phyloP scores from a whole-genome alignment of 2,113 vertebrate species.

The Melanerpes aurifrons region DNA sequence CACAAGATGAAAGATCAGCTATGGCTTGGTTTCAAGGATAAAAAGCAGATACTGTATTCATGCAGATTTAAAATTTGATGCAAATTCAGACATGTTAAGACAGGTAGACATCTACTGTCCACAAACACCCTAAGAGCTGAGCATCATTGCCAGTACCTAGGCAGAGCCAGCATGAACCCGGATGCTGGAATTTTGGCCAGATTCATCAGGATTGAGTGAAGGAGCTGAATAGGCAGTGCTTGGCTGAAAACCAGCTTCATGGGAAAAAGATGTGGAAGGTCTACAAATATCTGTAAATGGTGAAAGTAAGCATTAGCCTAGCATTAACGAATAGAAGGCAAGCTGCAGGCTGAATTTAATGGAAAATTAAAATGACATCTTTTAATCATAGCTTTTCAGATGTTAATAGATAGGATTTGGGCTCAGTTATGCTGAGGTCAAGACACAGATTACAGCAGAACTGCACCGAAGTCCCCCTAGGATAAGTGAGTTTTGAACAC shows the following conservation, averaged over 20 bases:
- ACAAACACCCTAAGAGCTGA: neutral
- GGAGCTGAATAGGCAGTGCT: neutral
- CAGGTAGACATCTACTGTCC: neutral
- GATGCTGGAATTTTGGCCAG: slow-evolving; percentile 12
- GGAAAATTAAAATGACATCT: neutral
- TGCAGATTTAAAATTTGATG: neutral
- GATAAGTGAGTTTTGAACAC: neutral
- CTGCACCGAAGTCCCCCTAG: neutral
- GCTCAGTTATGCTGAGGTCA: neutral
- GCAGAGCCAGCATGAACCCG: slow-evolving; percentile 4
- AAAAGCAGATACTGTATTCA: neutral
- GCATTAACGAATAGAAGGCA: neutral
- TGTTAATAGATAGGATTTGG: neutral
- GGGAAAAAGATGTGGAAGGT: neutral
- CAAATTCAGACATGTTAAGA: slow-evolving; percentile 13
- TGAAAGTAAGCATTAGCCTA: neutral
- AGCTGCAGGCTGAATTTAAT: neutral
- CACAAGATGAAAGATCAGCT: neutral
- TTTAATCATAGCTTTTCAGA: neutral
- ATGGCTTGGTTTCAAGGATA: neutral
- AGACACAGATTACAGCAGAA: neutral
- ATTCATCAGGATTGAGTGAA: neutral
- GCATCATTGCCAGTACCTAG: neutral
- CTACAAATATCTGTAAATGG: neutral
- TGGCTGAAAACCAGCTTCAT: neutral